Percentiles rank a stretch among this genome's conserved stretches.
These are phyloP conservation scores for Sipunculus nudus DNA, from an alignment of 2,888 invertebrate species.

Conservation along the genomic window DNA sequence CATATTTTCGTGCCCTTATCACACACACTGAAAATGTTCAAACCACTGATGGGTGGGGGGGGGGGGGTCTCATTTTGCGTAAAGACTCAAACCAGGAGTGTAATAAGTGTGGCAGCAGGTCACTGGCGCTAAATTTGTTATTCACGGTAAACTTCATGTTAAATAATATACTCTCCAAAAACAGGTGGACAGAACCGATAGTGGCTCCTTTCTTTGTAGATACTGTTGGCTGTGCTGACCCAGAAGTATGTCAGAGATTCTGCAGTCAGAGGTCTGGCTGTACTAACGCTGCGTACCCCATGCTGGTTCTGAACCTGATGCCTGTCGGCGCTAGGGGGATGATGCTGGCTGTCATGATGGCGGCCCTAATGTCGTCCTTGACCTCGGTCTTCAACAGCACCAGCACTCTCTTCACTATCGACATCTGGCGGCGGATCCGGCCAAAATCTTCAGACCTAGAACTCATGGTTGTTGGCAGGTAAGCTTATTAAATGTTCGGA, in stretches of 20 bases:
- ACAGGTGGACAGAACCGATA: not conserved
- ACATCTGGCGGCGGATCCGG: slow-evolving; percentile 67
- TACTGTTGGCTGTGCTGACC: slow-evolving; percentile 68
- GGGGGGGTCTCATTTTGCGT: too few species aligned
- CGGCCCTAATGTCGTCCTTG: slow-evolving; percentile 70
- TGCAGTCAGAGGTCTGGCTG: slow-evolving; percentile 68
- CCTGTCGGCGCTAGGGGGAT: slow-evolving; percentile 59
- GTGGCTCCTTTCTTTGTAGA: slow-evolving; percentile 49
- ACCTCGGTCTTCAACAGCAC: slow-evolving; percentile 72
- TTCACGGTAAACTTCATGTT: not conserved
- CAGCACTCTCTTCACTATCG: slow-evolving; percentile 71
- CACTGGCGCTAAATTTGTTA: not conserved
- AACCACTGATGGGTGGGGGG: too few species aligned
- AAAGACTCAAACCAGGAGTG: too few species aligned
- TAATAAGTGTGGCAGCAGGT: too few species aligned
- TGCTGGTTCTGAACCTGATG: slow-evolving; percentile 65
- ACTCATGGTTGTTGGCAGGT: slow-evolving; percentile 64
- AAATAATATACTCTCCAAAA: not conserved
- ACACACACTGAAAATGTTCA: too few species aligned
- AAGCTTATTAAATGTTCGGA: too few species aligned
- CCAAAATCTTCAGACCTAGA: slow-evolving; percentile 54
- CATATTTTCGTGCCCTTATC: too few species aligned
- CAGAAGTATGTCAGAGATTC: slow-evolving; percentile 65
- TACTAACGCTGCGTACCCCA: slow-evolving; percentile 70
- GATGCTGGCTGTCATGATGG: slow-evolving; percentile 70